Base-by-base conservation (phyloP, 2,113 vertebrate genomes). In the Notothenia rossii region DNA sequence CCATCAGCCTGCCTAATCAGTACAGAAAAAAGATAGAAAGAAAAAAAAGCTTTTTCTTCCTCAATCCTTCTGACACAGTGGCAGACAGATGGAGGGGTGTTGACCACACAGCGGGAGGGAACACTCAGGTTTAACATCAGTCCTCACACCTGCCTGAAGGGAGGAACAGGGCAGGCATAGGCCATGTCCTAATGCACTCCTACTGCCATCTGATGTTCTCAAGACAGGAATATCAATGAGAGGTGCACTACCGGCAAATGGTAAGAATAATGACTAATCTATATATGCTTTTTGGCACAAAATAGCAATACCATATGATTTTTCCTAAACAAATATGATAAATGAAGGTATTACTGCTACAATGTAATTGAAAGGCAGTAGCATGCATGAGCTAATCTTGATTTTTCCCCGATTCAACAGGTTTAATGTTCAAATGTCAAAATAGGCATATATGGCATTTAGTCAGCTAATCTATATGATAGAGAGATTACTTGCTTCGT, bases 371-470 rank as follows among this genome's bases (percentile, higher is more conserved):
- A 40, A 46, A 51, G 51, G 46, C 4, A 20, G 13, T 13, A 11
- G 10, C n/a, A 43, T 8, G 13, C 18, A 84, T 22, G 33, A 60
- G 49, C 55, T 59, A 0, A 75, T 76, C 72, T 61, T 22, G 10
- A 72, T 68, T 80, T 68, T 63, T 48, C 18, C n/a, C 46, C 61
- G 75, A 86, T 77, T 33, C 79, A 62, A 75, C 10, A 56, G 58
- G 56, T 29, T 56, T 79, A 13, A 51, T 73, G 77, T 78, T 82
- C 18, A 83, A 88, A 87, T 87, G 81, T 88, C 80, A 86, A 80
- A 81, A 84, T 67, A 74, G 29, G 62, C 60, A 69, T 55, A 63
- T 46, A 62, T 70, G 71, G 54, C 79, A 87, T 83, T 80, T 72
- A 60, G 56, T 64, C 61, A 56, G 62, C 56, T 79, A 72, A 88